These are phyloP conservation scores for Rhinoraja longicauda DNA, from an alignment of 2,797 vertebrate genomes.

Conservation along the genomic window DNA sequence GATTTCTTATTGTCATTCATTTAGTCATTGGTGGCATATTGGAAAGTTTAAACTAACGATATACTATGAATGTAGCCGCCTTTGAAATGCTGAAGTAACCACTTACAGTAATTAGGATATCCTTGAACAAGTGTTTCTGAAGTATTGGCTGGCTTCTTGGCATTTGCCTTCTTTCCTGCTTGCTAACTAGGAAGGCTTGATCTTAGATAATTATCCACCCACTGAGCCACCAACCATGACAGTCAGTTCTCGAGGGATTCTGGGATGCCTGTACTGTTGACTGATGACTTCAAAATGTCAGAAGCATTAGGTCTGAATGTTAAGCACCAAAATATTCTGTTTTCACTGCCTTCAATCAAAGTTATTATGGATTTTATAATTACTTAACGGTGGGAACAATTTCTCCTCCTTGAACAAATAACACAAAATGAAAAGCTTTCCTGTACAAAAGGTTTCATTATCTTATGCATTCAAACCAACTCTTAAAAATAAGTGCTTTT, in stretches of 20 bases:
- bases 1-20: slow-evolving; percentile 52
- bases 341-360: slow-evolving; percentile 39
- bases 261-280: slow-evolving; percentile 65
- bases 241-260: slow-evolving; percentile 71
- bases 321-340: slow-evolving; percentile 38
- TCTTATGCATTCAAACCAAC: slow-evolving; percentile 67
- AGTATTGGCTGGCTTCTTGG: slow-evolving; percentile 83
- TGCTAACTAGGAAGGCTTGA: slow-evolving; percentile 82
- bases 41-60: slow-evolving; percentile 74
- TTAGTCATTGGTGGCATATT: slow-evolving; percentile 76
- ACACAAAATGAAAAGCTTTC: slow-evolving; percentile 32
- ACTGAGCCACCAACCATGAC: slow-evolving; percentile 76
- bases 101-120: slow-evolving; percentile 99
- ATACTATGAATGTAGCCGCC: slow-evolving; percentile 80
- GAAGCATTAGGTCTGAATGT: slow-evolving; percentile 51
- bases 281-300: slow-evolving; percentile 74
- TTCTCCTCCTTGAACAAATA: neutral
- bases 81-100: slow-evolving; percentile 93
- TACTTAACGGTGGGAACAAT: slow-evolving; percentile 35
- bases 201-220: slow-evolving; percentile 91
- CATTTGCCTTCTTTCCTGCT: slow-evolving; percentile 79
- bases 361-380: slow-evolving; percentile 38
- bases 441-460: slow-evolving; percentile 56
- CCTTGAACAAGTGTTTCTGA: slow-evolving; percentile 96
- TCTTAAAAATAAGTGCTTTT: slow-evolving; percentile 62